These are phyloP conservation scores for Gobiocypris rarus DNA, from an alignment of 2,113 vertebrate genomes.

Conservation along the genomic window DNA sequence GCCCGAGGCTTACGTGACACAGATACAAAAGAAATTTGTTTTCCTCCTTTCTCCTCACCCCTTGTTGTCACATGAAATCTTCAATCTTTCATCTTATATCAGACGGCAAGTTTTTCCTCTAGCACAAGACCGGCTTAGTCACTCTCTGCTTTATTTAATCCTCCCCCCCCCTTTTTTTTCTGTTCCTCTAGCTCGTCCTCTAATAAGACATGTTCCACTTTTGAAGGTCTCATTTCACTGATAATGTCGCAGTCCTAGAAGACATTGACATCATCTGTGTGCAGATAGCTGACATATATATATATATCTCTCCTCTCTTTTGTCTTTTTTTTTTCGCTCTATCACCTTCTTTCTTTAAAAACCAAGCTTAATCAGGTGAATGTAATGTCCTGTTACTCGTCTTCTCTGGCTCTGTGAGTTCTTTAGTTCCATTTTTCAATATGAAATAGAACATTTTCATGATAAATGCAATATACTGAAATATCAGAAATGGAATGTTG, in stretches of 20 bases:
- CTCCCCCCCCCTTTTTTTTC: neutral
- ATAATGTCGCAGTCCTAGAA: constrained; percentile 26
- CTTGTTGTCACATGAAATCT: constrained; percentile 41
- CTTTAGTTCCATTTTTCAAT: neutral
- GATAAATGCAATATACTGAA: constrained; percentile 1
- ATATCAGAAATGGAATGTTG: constrained; percentile 12
- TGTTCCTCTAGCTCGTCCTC: neutral
- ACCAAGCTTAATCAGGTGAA: constrained; percentile 6
- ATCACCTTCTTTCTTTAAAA: constrained; percentile 2
- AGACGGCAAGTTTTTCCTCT: constrained; percentile 11
- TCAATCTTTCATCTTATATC: constrained; percentile 40
- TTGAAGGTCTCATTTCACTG: constrained; percentile 36
- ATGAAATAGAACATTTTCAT: neutral
- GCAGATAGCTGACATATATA: constrained; percentile 8
- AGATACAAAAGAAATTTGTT: constrained; percentile 29
- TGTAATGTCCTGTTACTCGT: neutral
- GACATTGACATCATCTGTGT: constrained; percentile 23
- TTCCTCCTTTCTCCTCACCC: neutral
- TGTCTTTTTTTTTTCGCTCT: neutral
- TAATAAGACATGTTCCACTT: constrained; percentile 27
- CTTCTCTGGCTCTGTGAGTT: neutral
- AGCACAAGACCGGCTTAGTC: constrained; percentile 9
- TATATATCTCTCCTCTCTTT: neutral
- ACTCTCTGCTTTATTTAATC: neutral
- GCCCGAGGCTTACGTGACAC: constrained; percentile 29